A percentile compares a stretch with the other conserved stretches of the same genome.
phyloP scores from a whole-genome alignment of 1,140 invertebrate species.

The Dendroctonus valens region DNA sequence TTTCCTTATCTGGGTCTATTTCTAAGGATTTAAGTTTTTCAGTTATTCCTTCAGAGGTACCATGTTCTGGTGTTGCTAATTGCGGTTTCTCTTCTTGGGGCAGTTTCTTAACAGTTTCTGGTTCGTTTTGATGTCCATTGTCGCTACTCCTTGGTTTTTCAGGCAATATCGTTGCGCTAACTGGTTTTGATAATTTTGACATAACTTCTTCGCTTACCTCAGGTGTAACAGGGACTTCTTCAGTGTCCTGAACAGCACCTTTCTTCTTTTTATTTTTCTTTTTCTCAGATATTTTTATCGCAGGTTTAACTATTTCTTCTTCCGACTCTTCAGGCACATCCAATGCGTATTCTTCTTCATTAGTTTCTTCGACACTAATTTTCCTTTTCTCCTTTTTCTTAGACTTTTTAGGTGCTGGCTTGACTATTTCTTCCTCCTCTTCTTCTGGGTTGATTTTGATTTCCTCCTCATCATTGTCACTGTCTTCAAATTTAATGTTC shows the following conservation, averaged over 20 bases:
- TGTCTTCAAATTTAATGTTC: slow-evolving; percentile 5
- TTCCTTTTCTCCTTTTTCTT: slow-evolving; percentile 12
- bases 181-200: background rate
- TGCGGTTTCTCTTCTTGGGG: background rate
- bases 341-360: background rate
- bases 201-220: background rate
- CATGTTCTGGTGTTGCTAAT: slow-evolving; percentile 1
- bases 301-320: slow-evolving; percentile 11
- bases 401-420: slow-evolving; percentile 5
- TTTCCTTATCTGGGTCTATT: slow-evolving; percentile 50
- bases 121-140: background rate
- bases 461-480: background rate
- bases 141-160: background rate
- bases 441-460: background rate
- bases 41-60: slow-evolving; percentile 28
- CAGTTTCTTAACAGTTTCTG: background rate
- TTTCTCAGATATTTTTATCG: background rate
- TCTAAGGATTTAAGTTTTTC: slow-evolving; percentile 38
- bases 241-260: background rate
- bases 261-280: slow-evolving; percentile 14
- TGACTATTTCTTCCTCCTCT: slow-evolving; percentile 6
- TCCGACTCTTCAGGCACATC: background rate
- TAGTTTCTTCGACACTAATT: background rate
- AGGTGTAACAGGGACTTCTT: background rate
- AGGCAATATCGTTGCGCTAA: background rate